Conservation (phyloP, 30 jellyfish, hydroid and myxozoan species). For the Sanderia malayensis region DNA sequence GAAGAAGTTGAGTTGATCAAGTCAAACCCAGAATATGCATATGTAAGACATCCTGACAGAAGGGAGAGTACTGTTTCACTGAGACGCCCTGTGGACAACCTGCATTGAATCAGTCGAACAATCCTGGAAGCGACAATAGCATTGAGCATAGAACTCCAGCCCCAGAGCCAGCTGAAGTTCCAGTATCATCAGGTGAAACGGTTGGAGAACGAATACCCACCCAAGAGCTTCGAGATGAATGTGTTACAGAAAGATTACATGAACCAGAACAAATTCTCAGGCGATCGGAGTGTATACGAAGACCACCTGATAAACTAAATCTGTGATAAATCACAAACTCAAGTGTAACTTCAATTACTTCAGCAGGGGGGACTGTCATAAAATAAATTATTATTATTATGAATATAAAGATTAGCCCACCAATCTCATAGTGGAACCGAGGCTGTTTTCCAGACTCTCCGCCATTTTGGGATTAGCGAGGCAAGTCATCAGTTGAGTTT, state of each 20-base stretch:
- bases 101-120: conserved; percentile 3
- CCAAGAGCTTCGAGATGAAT: background rate
- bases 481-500: too few relatives aligned
- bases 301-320: background rate
- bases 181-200: background rate
- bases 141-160: conserved; percentile 2
- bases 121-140: background rate
- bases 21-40: conserved; percentile 35
- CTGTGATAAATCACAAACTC: conserved; percentile 2
- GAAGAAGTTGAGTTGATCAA: conserved; percentile 41
- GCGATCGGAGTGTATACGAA: background rate
- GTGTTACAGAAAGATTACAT: background rate
- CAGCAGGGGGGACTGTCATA: conserved; percentile 1
- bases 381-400: too few relatives aligned
- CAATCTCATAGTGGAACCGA: conserved; percentile 2
- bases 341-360: background rate
- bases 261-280: conserved; percentile 7
- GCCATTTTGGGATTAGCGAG: too few relatives aligned
- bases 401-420: background rate
- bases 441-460: conserved; percentile 1
- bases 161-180: conserved; percentile 1
- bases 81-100: conserved; percentile 19
- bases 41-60: conserved; percentile 37
- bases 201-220: conserved; percentile 1
- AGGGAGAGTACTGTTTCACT: conserved; percentile 45